Conservation (phyloP, 2,113 vertebrate genomes). For the Ceratotherium simum region DNA sequence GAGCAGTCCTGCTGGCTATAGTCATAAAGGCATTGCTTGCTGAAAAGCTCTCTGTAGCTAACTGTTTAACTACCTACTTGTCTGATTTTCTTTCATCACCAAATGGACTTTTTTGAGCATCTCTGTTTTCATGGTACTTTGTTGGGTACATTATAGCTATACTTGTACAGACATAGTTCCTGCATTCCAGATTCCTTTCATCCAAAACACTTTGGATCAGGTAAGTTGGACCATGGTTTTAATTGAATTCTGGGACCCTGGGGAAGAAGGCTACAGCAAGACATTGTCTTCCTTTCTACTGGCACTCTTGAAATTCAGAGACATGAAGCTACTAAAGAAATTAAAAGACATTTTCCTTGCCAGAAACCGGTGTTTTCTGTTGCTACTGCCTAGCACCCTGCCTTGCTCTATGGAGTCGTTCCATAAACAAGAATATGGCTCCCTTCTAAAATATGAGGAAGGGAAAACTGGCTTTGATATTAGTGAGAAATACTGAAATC, state of each 20-base stretch:
- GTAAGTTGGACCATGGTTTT: slow-evolving; percentile 4
- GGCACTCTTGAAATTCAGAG: slow-evolving; percentile 39
- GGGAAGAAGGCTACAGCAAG: neutral
- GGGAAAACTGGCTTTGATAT: neutral
- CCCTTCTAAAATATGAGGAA: neutral
- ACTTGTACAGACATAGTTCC: neutral
- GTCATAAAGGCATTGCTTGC: neutral
- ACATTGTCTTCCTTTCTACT: neutral
- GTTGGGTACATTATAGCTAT: neutral
- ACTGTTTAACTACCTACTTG: neutral
- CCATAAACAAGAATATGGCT: accelerated
- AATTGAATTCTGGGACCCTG: slow-evolving; percentile 49
- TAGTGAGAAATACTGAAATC: neutral
- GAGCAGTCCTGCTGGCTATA: slow-evolving; percentile 28
- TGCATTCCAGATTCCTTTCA: slow-evolving; percentile 5
- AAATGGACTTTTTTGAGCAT: neutral
- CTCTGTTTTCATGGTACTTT: neutral
- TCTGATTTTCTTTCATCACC: slow-evolving; percentile 53
- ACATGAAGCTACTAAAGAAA: neutral
- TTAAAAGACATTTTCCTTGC: neutral
- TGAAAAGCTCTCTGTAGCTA: neutral
- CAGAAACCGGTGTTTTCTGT: neutral
- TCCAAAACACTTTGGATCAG: neutral
- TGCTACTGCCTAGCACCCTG: neutral
- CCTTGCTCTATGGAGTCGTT: neutral